Conservation (phyloP, 1,140 invertebrate genomes). For the Drosophila ananassae region DNA sequence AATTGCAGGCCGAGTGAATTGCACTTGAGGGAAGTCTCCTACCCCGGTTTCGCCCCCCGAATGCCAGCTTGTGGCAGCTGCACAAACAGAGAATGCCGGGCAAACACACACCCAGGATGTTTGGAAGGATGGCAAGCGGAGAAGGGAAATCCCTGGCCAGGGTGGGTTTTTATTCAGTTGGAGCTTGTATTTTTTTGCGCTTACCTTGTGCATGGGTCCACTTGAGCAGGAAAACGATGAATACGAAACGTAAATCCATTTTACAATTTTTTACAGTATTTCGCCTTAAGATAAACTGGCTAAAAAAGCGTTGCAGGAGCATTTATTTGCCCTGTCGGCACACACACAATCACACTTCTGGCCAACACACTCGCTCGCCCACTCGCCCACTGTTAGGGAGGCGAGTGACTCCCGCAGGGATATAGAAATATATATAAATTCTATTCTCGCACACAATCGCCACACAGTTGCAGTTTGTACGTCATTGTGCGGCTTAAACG, state of each 20-base stretch:
- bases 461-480: slow-evolving; percentile 20
- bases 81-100: slow-evolving; percentile 74
- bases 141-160: slow-evolving; percentile 24
- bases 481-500: slow-evolving; percentile 20
- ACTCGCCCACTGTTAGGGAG: not conserved
- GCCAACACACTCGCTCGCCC: slow-evolving; percentile 19
- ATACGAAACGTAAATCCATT: slow-evolving; percentile 83
- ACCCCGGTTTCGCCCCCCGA: not conserved
- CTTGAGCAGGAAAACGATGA: slow-evolving; percentile 83
- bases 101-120: slow-evolving; percentile 39
- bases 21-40: slow-evolving; percentile 52
- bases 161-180: slow-evolving; percentile 26
- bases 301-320: slow-evolving; percentile 76
- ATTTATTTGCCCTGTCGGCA: slow-evolving; percentile 70
- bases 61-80: slow-evolving; percentile 45
- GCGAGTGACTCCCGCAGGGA: slow-evolving; percentile 20
- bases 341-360: slow-evolving; percentile 31
- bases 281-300: slow-evolving; percentile 79
- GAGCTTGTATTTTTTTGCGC: slow-evolving; percentile 38
- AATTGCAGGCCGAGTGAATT: slow-evolving; percentile 60
- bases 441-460: slow-evolving; percentile 42
- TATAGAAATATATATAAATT: slow-evolving; percentile 29
- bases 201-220: slow-evolving; percentile 83
- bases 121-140: slow-evolving; percentile 6
- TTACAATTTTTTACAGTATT: slow-evolving; percentile 78